phyloP scores from a whole-genome alignment of 2,797 vertebrate genomes.

The Melanogrammus aeglefinus region DNA sequence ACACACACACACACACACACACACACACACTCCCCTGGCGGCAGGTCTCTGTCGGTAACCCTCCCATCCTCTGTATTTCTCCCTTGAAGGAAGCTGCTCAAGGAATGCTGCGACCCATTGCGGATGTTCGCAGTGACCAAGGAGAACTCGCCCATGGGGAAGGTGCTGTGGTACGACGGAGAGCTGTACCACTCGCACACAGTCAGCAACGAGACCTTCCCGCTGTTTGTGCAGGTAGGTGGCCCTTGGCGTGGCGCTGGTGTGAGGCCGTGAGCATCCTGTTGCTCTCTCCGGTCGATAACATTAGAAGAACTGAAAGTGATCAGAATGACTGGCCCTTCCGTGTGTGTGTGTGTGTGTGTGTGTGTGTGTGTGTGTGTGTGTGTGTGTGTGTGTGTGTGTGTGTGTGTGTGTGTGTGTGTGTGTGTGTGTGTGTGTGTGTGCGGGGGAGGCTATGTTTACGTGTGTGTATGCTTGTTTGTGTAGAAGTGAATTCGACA shows the following conservation, averaged over 20 bases:
- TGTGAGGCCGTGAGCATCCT: no score
- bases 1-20: no score
- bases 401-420: no score
- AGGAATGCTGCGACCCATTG: conserved; percentile 85
- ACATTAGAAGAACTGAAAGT: no score
- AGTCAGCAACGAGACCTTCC: conserved; percentile 87
- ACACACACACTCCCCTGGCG: no score
- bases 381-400: no score
- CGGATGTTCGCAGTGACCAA: conserved; percentile 91
- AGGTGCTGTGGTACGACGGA: conserved; percentile 93
- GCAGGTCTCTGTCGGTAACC: not conserved
- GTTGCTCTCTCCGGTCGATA: no score
- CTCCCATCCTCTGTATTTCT: not conserved
- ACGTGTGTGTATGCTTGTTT: conserved; percentile 5
- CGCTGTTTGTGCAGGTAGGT: conserved; percentile 85
- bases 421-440: no score
- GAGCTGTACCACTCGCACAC: conserved; percentile 90
- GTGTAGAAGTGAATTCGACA: not conserved
- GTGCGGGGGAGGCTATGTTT: not conserved
- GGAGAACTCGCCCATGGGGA: conserved; percentile 87
- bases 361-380: no score
- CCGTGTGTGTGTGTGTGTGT: no score
- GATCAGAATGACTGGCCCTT: no score
- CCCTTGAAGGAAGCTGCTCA: conserved; percentile 80
- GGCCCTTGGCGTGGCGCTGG: no score